Percentiles rank a stretch among this genome's conserved stretches.
Conservation (phyloP, 35 echinoderm and acorn worm genomes). For the Stichopus chloronotus region DNA sequence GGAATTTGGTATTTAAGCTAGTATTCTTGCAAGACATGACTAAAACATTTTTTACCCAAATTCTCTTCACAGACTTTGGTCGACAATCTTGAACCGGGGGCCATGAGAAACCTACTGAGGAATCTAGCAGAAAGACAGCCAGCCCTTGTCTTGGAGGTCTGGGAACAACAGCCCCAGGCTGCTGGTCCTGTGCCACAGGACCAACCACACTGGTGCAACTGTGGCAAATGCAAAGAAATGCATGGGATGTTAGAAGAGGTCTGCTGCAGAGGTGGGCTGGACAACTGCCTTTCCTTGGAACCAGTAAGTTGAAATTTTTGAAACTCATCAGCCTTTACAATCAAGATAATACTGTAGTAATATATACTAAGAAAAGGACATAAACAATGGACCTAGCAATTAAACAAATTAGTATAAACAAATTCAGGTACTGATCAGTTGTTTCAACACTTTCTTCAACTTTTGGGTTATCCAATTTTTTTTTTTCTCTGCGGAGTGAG, state of each 20-base stretch:
- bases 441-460: too few relatives aligned
- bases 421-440: too few relatives aligned
- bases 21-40: too few relatives aligned
- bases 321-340: too few relatives aligned
- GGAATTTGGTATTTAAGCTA: too few relatives aligned
- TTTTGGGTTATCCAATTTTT: too few relatives aligned
- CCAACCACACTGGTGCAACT: constrained; percentile 21
- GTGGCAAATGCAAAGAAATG: constrained; percentile 3
- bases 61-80: not conserved
- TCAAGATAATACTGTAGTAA: too few relatives aligned
- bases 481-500: too few relatives aligned
- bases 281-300: not conserved
- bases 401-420: too few relatives aligned
- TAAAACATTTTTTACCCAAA: too few relatives aligned
- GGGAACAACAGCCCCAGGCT: not conserved
- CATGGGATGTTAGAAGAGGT: not conserved
- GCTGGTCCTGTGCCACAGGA: not conserved
- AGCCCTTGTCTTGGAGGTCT: not conserved
- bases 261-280: constrained; percentile 5
- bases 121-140: not conserved
- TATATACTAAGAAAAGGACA: too few relatives aligned
- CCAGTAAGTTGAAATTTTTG: not conserved
- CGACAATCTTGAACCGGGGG: not conserved
- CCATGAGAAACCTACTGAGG: not conserved
- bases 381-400: too few relatives aligned